Evolutionary conservation across 2,888 invertebrate species (phyloP).

Genomic region (Apocheima hispidaria): DNA sequence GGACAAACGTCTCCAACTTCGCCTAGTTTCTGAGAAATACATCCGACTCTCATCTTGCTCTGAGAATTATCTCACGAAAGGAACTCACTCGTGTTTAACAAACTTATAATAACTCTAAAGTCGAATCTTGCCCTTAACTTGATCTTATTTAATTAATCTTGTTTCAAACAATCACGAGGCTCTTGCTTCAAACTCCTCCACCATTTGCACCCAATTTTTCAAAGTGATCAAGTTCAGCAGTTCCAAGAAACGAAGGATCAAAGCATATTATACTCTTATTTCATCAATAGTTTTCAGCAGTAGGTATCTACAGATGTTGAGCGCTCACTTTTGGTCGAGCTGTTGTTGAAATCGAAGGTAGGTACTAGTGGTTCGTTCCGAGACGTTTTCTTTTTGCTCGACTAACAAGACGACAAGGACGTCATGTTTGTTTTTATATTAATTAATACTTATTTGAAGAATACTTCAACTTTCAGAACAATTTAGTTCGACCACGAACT

Average conservation of each 20-base stretch:
- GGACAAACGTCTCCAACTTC: background rate
- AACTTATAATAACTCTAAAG: constrained; percentile 17
- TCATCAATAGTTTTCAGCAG: background rate
- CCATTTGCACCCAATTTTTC: background rate
- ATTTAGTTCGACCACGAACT: background rate
- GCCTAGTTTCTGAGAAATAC: background rate
- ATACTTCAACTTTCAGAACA: background rate
- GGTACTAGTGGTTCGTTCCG: background rate
- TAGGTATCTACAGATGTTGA: no score
- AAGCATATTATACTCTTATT: background rate
- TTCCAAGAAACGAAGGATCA: background rate
- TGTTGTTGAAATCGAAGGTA: background rate
- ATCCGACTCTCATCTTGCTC: background rate
- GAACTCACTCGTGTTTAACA: constrained; percentile 1
- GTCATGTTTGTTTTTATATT: no score
- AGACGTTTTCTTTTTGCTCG: background rate
- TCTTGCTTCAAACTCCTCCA: background rate
- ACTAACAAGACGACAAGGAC: no score
- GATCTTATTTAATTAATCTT: constrained; percentile 4
- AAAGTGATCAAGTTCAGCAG: background rate
- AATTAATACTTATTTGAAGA: no score
- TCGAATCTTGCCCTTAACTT: background rate
- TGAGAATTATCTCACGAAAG: background rate
- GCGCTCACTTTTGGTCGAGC: no score
- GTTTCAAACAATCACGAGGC: constrained; percentile 3